phyloP scores from a whole-genome alignment of 2,888 invertebrate species.

The Alloscopus bannaensis region DNA sequence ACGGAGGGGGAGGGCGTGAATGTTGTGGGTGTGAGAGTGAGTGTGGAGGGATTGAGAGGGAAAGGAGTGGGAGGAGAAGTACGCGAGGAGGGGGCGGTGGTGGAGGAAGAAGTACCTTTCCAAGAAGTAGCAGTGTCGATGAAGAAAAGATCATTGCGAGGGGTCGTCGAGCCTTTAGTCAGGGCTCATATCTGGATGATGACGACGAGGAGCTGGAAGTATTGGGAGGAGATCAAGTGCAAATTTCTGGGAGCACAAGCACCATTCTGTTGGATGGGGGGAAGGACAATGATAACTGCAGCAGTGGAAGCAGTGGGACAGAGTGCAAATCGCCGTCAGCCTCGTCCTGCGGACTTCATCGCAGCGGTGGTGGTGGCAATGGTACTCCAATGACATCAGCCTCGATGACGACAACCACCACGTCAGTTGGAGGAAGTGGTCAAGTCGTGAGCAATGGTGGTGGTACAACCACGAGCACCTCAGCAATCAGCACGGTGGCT shows the following conservation, averaged over 20 bases:
- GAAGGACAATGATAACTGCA: background rate
- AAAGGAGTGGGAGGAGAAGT: slow-evolving; percentile 13
- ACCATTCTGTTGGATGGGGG: slow-evolving; percentile 43
- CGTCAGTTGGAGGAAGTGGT: background rate
- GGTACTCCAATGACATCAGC: background rate
- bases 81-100: background rate
- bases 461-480: slow-evolving; percentile 25
- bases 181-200: slow-evolving; percentile 34
- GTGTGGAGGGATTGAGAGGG: background rate
- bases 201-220: slow-evolving; percentile 28
- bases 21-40: background rate
- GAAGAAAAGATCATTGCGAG: slow-evolving; percentile 25
- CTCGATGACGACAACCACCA: background rate
- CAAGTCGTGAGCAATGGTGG: background rate
- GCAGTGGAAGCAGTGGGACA: slow-evolving; percentile 2
- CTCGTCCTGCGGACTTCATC: background rate
- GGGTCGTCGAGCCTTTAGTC: slow-evolving; percentile 21
- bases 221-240: slow-evolving; percentile 22
- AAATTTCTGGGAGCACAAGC: slow-evolving; percentile 48
- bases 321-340: background rate
- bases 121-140: slow-evolving; percentile 51
- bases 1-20: background rate
- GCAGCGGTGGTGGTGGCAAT: background rate
- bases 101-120: slow-evolving; percentile 20
- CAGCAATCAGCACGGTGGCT: slow-evolving; percentile 45